phyloP scores from a whole-genome alignment of 2,113 vertebrate genomes.

The Ptilorrhoa leucosticta region DNA sequence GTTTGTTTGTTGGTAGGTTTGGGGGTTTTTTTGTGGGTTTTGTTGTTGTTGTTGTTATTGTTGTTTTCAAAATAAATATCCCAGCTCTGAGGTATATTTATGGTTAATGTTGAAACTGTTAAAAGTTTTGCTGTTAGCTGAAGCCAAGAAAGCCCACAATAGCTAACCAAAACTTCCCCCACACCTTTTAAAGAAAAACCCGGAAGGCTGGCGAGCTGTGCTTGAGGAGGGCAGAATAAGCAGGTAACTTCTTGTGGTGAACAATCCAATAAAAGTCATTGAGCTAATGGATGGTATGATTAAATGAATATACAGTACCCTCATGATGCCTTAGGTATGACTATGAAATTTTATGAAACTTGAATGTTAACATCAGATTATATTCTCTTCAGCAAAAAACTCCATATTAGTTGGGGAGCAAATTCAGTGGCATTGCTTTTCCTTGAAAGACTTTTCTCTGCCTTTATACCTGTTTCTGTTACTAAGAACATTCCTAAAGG shows the following conservation, averaged over 20 bases:
- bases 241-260: background rate
- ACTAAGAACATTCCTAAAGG: background rate
- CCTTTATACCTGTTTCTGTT: background rate
- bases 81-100: background rate
- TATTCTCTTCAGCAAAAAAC: background rate
- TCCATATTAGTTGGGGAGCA: background rate
- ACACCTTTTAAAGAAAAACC: background rate
- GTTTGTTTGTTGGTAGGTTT: background rate
- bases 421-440: background rate
- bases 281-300: background rate
- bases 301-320: background rate
- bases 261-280: background rate
- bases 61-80: slow-evolving; percentile 8
- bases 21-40: background rate
- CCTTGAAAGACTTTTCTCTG: background rate
- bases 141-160: background rate
- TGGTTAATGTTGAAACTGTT: background rate
- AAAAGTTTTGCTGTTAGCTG: background rate
- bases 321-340: background rate
- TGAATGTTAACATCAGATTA: background rate
- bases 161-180: background rate
- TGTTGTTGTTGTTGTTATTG: background rate
- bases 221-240: background rate
- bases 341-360: background rate
- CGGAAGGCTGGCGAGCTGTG: background rate